Base-by-base conservation (phyloP, 2,888 invertebrate species). In the Meta bourneti region DNA sequence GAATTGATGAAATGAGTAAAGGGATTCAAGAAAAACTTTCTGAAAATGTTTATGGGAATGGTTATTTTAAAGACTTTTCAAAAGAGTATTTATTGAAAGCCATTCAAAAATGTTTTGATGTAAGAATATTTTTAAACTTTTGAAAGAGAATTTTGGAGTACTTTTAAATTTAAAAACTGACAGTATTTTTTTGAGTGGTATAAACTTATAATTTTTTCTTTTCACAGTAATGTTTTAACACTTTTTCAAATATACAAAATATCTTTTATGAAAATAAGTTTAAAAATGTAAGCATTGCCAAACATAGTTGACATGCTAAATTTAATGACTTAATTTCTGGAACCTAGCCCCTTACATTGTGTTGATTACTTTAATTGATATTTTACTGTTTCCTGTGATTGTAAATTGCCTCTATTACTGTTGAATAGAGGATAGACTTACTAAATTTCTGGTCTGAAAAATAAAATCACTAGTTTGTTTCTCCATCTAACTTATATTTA, bases 31-130 rank as follows among this genome's bases (percentile, higher is more conserved):
- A 81, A 52, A 85, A 80, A 70, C 6, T 75, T 11, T 79, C 71
- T 19, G 93, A 93, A 51, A 90, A 93, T 74, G 49, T 74, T 71
- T 80, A 86, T 80, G 74, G 78, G 75, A 88, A 83, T 93, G 94
- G 94, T 8, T 97, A 97, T 94, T 97, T 97, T 94, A 96, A 96
- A 93, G 95, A 95, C 71, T 96, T 96, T 94, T 97, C 97, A 92
- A 96, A 96, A 94, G 96, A 96, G 79, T 93, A 94, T 54, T 88
- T 93, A 75, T 82, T 93, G 52, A 93, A 95, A 94, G 96, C 97
- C 0, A 95, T 97, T 80, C 91, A 91, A 89, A 89, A 89, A 48
- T 89, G 89, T 70, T 93, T 93, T 91, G 93, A 92, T 90, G 92
- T 90, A 90, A 84, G 83, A 82, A 79, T 71, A 70, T 34, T 34